Percentiles rank a stretch among this genome's conserved stretches.
phyloP scores from a whole-genome alignment of 2,113 vertebrate species.

The Cathartes aura region DNA sequence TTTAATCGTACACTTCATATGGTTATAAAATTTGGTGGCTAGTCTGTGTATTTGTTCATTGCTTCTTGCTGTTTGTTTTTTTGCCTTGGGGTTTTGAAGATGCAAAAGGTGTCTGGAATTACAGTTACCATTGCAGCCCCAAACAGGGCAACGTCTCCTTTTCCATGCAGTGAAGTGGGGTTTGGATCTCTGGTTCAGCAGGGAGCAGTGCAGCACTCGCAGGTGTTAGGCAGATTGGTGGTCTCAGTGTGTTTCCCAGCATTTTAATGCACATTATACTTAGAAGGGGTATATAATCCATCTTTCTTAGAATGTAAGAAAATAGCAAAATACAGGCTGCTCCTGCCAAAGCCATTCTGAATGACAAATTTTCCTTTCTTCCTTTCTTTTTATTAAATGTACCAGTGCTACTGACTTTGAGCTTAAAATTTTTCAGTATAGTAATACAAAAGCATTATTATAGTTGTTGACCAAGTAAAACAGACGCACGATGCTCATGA shows the following conservation, averaged over 20 bases:
- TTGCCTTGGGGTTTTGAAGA: not conserved
- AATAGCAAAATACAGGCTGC: not conserved
- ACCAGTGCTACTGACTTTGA: not conserved
- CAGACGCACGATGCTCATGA: not conserved
- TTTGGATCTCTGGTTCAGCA: not conserved
- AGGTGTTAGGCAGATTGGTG: not conserved
- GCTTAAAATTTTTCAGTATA: not conserved
- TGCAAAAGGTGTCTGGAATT: not conserved
- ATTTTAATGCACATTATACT: not conserved
- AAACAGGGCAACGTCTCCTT: not conserved
- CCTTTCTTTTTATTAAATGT: not conserved
- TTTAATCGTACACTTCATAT: not conserved
- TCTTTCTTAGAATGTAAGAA: not conserved
- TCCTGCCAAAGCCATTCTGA: not conserved
- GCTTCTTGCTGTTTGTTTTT: not conserved
- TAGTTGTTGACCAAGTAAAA: not conserved
- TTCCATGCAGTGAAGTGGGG: not conserved
- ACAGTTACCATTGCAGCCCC: not conserved
- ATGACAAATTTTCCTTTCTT: not conserved
- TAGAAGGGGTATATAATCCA: not conserved
- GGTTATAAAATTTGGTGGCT: not conserved
- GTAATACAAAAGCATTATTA: not conserved
- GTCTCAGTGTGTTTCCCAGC: not conserved
- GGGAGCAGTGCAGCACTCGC: accelerated
- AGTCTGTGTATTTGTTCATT: not conserved